Evolutionary conservation across 1,140 invertebrate genomes (phyloP).

Genomic region (Lordiphosa clarofinis): DNA sequence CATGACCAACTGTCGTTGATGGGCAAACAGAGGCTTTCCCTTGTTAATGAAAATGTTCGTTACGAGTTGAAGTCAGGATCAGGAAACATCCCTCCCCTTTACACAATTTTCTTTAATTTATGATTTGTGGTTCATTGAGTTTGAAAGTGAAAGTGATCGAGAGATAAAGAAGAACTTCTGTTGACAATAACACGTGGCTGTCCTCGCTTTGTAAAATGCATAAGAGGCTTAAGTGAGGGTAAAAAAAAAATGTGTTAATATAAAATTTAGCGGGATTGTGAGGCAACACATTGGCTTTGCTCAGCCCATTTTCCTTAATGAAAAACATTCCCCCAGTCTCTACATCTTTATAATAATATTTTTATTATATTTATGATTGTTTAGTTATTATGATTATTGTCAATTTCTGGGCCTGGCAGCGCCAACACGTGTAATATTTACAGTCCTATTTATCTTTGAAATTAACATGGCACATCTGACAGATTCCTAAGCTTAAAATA

Average conservation of each 20-base stretch:
- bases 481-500: conserved; percentile 15
- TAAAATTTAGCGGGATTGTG: too few species aligned
- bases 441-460: conserved; percentile 6
- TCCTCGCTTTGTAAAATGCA: conserved; percentile 1
- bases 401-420: conserved; percentile 4
- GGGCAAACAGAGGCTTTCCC: background rate
- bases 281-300: too few species aligned
- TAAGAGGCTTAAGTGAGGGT: too few species aligned
- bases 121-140: conserved; percentile 59
- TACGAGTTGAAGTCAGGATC: conserved; percentile 16
- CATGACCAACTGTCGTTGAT: conserved; percentile 43
- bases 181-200: conserved; percentile 39
- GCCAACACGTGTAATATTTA: conserved; percentile 14
- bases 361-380: background rate
- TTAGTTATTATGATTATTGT: conserved; percentile 2
- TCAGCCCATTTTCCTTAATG: too few species aligned
- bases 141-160: conserved; percentile 39
- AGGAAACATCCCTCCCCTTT: background rate
- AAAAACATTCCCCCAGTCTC: too few species aligned
- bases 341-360: background rate
- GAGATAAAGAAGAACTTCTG: conserved; percentile 20
- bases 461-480: conserved; percentile 4
- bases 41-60: conserved; percentile 63
- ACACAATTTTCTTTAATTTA: conserved; percentile 45
- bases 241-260: too few species aligned